Percentiles rank a stretch among this genome's conserved stretches.
Evolutionary conservation across 2,888 invertebrate genomes (phyloP).

Genomic region (Nomada ruficornis): DNA sequence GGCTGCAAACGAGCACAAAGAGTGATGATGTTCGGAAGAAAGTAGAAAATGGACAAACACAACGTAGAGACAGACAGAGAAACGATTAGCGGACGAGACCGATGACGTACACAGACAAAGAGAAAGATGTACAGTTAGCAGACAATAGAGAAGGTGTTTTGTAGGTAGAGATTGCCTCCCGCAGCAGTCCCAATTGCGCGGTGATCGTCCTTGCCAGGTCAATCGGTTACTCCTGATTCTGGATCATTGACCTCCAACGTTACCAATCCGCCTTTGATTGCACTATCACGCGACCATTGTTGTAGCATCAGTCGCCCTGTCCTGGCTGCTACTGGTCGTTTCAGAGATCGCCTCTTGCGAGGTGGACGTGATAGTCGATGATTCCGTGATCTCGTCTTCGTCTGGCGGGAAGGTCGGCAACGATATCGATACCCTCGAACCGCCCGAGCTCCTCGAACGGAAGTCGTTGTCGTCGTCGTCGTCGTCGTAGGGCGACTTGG

Average conservation of each 20-base stretch:
- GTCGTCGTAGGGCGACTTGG: constrained; percentile 83
- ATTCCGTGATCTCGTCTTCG: constrained; percentile 85
- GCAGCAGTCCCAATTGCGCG: constrained; percentile 73
- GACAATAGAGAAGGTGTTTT: constrained; percentile 5
- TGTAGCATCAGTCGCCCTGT: constrained; percentile 3
- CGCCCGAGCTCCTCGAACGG: constrained; percentile 74
- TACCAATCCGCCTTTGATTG: constrained; percentile 51
- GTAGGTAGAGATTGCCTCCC: constrained; percentile 46
- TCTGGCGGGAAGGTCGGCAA: constrained; percentile 89
- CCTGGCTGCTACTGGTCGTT: neutral
- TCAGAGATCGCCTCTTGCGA: neutral
- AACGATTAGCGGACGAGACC: constrained; percentile 17
- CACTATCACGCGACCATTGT: constrained; percentile 47
- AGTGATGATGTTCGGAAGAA: too few relatives aligned
- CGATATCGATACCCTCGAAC: constrained; percentile 87
- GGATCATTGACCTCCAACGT: constrained; percentile 63
- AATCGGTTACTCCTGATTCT: constrained; percentile 28
- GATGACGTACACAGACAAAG: constrained; percentile 20
- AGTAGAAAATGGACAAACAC: neutral
- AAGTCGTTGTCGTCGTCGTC: constrained; percentile 85
- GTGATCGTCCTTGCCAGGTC: constrained; percentile 50
- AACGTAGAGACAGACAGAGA: constrained; percentile 4
- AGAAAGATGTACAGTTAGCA: constrained; percentile 38
- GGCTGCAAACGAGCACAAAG: too few relatives aligned
- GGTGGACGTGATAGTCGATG: constrained; percentile 36